A percentile compares a stretch with the other conserved stretches of the same genome.
Evolutionary conservation across 1,140 invertebrate species (phyloP).

Genomic region (Oncopodura yosiiana): DNA sequence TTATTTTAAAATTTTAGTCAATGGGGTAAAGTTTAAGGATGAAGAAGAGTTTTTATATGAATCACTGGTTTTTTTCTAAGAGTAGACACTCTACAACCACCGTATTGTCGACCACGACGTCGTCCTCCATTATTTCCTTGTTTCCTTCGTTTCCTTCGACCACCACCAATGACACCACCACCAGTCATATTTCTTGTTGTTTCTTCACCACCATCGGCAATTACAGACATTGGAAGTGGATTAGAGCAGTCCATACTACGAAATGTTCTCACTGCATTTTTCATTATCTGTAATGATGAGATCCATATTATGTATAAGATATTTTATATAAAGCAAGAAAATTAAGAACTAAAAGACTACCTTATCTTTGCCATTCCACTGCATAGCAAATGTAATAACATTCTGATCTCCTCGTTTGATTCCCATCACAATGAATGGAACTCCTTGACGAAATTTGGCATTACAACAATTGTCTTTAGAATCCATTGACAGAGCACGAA

Average conservation of each 20-base stretch:
- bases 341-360: constrained; percentile 4
- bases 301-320: no score
- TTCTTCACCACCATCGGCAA: constrained; percentile 25
- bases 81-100: constrained; percentile 31
- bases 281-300: constrained; percentile 39
- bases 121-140: constrained; percentile 18
- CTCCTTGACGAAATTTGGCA: constrained; percentile 34
- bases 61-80: constrained; percentile 26
- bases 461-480: constrained; percentile 42
- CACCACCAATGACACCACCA: background rate
- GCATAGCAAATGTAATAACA: constrained; percentile 44
- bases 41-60: constrained; percentile 3
- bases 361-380: constrained; percentile 41
- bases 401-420: constrained; percentile 38
- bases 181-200: background rate
- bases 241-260: constrained; percentile 43
- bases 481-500: constrained; percentile 39
- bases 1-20: no score
- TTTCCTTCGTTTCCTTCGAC: constrained; percentile 27
- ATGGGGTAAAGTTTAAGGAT: background rate
- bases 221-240: constrained; percentile 40
- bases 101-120: constrained; percentile 24
- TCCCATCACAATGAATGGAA: constrained; percentile 47
- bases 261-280: constrained; percentile 42
- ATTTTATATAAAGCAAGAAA: no score